Evolutionary conservation across 1,140 invertebrate species (phyloP).

Genomic region (Danaus plexippus): DNA sequence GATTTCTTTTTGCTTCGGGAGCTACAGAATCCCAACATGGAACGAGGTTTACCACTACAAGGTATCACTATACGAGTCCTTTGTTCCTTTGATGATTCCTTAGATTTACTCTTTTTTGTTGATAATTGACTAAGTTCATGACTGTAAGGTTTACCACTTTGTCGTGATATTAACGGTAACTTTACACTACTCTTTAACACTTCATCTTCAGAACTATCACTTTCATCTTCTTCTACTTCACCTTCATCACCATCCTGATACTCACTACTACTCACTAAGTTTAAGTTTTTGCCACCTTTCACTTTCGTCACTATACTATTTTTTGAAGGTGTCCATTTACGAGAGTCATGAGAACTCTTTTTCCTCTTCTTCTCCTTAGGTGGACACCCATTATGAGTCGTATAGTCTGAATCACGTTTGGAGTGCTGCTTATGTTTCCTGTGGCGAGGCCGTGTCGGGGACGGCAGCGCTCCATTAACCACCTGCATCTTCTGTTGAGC

Average conservation of each 20-base stretch:
- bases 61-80: conserved; percentile 61
- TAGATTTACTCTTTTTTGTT: conserved; percentile 59
- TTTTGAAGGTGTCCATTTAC: conserved; percentile 41
- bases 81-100: conserved; percentile 52
- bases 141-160: conserved; percentile 69
- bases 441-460: conserved; percentile 44
- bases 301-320: conserved; percentile 54
- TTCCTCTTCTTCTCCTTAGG: conserved; percentile 54
- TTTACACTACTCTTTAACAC: conserved; percentile 59
- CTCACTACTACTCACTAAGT: conserved; percentile 69
- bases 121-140: conserved; percentile 72
- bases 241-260: conserved; percentile 46
- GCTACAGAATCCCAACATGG: conserved; percentile 65
- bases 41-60: conserved; percentile 68
- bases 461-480: conserved; percentile 42
- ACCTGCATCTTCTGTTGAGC: conserved; percentile 49
- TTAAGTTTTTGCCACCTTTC: conserved; percentile 69
- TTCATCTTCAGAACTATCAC: conserved; percentile 67
- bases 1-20: conserved; percentile 67
- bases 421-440: conserved; percentile 60
- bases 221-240: conserved; percentile 39
- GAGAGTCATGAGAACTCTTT: conserved; percentile 46
- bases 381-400: conserved; percentile 53
- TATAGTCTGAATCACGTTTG: conserved; percentile 43
- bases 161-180: conserved; percentile 58